phyloP scores from a whole-genome alignment of 2,113 vertebrate genomes.

The Ochotona curzoniae region DNA sequence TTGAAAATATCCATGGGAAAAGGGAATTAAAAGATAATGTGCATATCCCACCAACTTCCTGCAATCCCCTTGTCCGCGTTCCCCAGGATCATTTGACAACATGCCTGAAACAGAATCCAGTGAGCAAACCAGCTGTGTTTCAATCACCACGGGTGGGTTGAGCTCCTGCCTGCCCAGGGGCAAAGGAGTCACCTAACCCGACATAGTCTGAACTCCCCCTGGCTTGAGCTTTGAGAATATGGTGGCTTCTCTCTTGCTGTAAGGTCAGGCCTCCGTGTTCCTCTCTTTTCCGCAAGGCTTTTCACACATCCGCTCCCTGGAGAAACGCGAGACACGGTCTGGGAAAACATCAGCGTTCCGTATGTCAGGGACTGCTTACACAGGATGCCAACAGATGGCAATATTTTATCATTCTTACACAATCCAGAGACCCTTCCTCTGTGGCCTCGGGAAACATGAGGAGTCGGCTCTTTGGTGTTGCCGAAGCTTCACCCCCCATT shows the following conservation, averaged over 20 bases:
- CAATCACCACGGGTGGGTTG: rapidly evolving
- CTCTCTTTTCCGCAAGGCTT: not conserved
- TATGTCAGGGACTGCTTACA: constrained; percentile 66
- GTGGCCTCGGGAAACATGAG: not conserved
- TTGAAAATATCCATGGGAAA: too few species aligned
- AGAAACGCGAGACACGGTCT: constrained; percentile 42
- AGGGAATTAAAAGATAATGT: too few species aligned
- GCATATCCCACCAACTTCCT: too few species aligned
- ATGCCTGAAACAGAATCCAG: not conserved
- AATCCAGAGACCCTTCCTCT: constrained; percentile 46
- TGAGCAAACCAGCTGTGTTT: rapidly evolving
- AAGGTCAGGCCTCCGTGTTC: not conserved
- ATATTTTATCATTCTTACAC: constrained; percentile 84
- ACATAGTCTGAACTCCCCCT: not conserved
- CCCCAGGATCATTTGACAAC: not conserved
- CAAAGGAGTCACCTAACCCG: rapidly evolving
- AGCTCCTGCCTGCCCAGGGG: not conserved
- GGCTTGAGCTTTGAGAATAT: not conserved
- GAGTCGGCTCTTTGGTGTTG: constrained; percentile 60
- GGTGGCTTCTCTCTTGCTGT: not conserved
- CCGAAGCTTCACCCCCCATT: constrained; percentile 75
- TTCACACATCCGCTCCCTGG: constrained; percentile 52
- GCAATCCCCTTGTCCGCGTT: too few species aligned
- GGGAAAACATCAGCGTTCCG: not conserved
- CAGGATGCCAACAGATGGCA: constrained; percentile 88